Conservation (phyloP, 2,113 vertebrate genomes). For the Chaenogobius annularis region DNA sequence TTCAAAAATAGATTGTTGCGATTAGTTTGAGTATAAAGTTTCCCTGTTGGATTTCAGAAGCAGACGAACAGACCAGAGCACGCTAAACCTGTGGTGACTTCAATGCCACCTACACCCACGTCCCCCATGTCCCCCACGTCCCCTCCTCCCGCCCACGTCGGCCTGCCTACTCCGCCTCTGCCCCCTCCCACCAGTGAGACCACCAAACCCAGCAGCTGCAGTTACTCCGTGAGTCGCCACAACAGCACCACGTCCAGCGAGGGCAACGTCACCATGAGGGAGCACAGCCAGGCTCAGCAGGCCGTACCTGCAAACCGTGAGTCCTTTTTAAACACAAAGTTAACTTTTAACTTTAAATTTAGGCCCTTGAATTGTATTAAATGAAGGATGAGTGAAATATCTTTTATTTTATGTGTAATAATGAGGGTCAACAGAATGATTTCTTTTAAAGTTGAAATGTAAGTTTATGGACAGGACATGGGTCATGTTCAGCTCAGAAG, state of each 20-base stretch:
- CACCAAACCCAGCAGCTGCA: constrained; percentile 54
- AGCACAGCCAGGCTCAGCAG: constrained; percentile 72
- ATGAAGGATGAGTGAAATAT: too few species aligned
- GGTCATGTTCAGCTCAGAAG: too few species aligned
- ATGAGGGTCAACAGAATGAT: too few species aligned
- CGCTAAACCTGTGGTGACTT: constrained; percentile 48
- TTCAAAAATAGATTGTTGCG: background rate
- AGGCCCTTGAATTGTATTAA: background rate
- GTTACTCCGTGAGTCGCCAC: constrained; percentile 74
- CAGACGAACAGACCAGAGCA: constrained; percentile 79
- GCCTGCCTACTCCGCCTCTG: constrained; percentile 63
- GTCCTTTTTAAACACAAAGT: constrained; percentile 19
- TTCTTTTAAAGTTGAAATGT: too few species aligned
- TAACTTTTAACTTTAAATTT: too few species aligned
- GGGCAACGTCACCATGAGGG: constrained; percentile 73
- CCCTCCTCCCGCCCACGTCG: constrained; percentile 59
- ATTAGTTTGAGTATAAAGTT: background rate
- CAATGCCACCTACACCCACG: constrained; percentile 59
- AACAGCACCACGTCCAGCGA: constrained; percentile 84
- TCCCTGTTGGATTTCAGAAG: constrained; percentile 76
- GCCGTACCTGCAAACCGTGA: constrained; percentile 70
- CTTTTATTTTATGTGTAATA: too few species aligned
- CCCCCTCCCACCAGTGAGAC: constrained; percentile 66
- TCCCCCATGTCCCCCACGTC: constrained; percentile 65
- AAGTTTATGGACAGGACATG: too few species aligned